phyloP scores from a whole-genome alignment of 2,888 invertebrate species.

The Leptopilina drosophilae region DNA sequence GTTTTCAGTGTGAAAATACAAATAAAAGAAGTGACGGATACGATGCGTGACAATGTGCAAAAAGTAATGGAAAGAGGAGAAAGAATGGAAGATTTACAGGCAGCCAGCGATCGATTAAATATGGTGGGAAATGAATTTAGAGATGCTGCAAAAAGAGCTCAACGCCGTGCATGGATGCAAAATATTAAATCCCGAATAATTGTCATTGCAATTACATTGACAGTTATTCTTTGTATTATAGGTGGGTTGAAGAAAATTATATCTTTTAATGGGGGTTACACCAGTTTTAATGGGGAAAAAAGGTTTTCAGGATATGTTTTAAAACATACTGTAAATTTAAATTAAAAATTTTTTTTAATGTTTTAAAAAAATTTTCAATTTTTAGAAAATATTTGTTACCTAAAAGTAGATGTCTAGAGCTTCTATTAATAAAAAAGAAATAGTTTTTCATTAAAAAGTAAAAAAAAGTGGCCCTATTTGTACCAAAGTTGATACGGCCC shows the following conservation, averaged over 20 bases:
- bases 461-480: no score
- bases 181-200: constrained; percentile 69
- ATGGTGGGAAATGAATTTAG: constrained; percentile 71
- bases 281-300: no score
- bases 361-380: background rate
- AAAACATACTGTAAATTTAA: background rate
- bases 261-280: background rate
- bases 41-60: constrained; percentile 75
- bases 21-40: constrained; percentile 74
- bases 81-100: constrained; percentile 72
- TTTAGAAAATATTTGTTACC: no score
- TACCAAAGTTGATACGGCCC: no score
- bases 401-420: no score
- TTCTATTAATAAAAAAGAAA: no score
- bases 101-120: constrained; percentile 72
- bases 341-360: background rate
- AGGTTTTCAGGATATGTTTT: no score
- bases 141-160: constrained; percentile 70
- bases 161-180: constrained; percentile 72
- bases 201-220: constrained; percentile 64
- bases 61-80: constrained; percentile 75
- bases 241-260: constrained; percentile 62
- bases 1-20: constrained; percentile 71
- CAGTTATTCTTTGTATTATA: constrained; percentile 68
- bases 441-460: no score